Evolutionary conservation across 2,797 vertebrate species (phyloP), one percentile per base, ranked within the genome.

Genomic region (Cossypha caffra): DNA sequence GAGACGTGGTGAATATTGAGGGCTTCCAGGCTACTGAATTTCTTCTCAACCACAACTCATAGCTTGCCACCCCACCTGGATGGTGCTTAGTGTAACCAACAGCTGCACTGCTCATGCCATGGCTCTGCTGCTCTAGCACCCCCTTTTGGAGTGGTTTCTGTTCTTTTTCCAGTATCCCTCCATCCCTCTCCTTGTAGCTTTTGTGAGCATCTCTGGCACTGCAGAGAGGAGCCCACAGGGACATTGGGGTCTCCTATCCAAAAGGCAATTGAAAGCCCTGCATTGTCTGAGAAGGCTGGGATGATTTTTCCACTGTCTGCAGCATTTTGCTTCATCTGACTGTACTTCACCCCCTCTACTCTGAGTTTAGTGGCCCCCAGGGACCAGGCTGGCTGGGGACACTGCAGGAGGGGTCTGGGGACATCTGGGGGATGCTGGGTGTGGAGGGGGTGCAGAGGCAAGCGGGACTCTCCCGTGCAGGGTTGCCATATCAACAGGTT

Each of bases 401-500:
- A 3, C 51, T 0, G 8, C 12, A 4, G 42, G 35, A 62, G 67
- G 21, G 45, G 7, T 7, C 43, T 45, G 43, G 43, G 20, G 45
- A 23, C 45, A 23, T 74, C 47, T 0, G 0, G 13, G 38, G 31
- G 33, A 43, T 2, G 8, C 11, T 0, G 1, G 11, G 3, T 33
- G 21, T 1, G 0, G 19, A 29, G 37, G 21, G 24, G 29, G 28
- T 1, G 5, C 67, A 52, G 85, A 71, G 35, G 9, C 0, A 0
- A 66, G 74, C 1, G 2, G n/a, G 42, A 61, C n/a, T 79, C 42
- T 59, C 38, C 4, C 7, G 1, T 4, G 9, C 78, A 31, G 71
- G 18, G 91, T 94, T 93, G 91, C 93, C 86, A 86, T 91, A 94
- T 86, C 91, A 90, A 95, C 88, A 90, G 57, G 66, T 85, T 90